phyloP scores from a whole-genome alignment of 1,140 invertebrate species.

The Rhizoglyphus robini region DNA sequence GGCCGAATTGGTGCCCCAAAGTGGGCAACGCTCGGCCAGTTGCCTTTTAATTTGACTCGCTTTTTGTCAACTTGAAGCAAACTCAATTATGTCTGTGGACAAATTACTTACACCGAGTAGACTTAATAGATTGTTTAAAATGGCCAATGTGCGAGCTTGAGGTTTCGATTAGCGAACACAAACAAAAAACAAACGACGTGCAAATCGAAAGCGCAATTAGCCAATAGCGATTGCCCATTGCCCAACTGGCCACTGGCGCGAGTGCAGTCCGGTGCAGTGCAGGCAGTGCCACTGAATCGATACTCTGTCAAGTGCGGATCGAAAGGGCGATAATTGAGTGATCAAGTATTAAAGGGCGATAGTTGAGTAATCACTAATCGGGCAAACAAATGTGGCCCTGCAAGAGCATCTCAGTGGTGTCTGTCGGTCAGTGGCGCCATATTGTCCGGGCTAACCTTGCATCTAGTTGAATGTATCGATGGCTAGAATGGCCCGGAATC shows the following conservation, averaged over 20 bases:
- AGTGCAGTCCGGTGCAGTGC: not conserved
- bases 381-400: no score
- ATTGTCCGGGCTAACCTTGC: no score
- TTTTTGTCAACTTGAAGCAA: not conserved
- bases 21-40: not conserved
- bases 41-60: not conserved
- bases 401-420: no score
- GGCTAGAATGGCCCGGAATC: not conserved
- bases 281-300: not conserved
- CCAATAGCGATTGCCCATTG: no score
- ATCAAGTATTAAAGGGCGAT: no score
- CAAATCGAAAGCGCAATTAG: not conserved
- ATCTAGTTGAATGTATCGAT: not conserved
- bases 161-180: conserved; percentile 3
- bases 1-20: not conserved
- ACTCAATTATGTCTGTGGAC: conserved; percentile 3
- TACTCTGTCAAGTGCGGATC: no score
- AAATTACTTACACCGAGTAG: conserved; percentile 13
- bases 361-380: no score
- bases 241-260: no score
- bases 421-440: no score
- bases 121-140: not conserved
- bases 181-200: not conserved
- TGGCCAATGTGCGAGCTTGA: not conserved
- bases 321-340: no score